Evolutionary conservation across 2,797 vertebrate genomes (phyloP).

Genomic region (Chelon labrosus): DNA sequence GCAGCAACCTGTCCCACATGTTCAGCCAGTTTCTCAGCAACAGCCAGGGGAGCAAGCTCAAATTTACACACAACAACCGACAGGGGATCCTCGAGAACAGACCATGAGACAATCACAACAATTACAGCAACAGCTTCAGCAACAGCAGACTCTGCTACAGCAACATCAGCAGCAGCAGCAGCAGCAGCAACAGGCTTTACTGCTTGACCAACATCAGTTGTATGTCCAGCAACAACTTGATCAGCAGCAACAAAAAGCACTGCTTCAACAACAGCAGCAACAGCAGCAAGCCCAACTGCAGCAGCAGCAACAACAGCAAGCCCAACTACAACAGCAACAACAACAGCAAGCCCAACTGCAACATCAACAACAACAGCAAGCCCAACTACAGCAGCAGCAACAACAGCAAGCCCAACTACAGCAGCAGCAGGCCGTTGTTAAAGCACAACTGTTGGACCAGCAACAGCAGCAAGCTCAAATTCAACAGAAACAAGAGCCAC

Average conservation of each 20-base stretch:
- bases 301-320: conserved; percentile 71
- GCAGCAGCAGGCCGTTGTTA: conserved; percentile 41
- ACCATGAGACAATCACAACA: conserved; percentile 68
- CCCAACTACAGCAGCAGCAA: conserved; percentile 72
- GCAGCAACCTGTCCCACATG: conserved; percentile 61
- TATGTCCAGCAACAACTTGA: conserved; percentile 76
- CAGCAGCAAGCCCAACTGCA: conserved; percentile 47
- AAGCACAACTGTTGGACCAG: conserved; percentile 3
- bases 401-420: conserved; percentile 69
- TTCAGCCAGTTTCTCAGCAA: conserved; percentile 67
- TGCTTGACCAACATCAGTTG: conserved; percentile 70
- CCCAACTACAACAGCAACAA: conserved; percentile 57
- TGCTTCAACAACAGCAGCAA: conserved; percentile 57
- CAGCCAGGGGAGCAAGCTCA: conserved; percentile 72
- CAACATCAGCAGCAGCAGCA: conserved; percentile 61
- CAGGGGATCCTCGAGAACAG: conserved; percentile 72
- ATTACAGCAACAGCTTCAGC: conserved; percentile 70
- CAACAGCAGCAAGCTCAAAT: conserved; percentile 38
- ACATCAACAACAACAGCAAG: conserved; percentile 72
- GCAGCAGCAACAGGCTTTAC: conserved; percentile 64
- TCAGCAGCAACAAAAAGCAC: conserved; percentile 77
- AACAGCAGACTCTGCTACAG: conserved; percentile 62
- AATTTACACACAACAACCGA: conserved; percentile 58
- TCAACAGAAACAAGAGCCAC: conserved; percentile 30
- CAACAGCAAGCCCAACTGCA: conserved; percentile 69